Conservation (phyloP, 2,113 vertebrate genomes). For the Rhinoptilus africanus region DNA sequence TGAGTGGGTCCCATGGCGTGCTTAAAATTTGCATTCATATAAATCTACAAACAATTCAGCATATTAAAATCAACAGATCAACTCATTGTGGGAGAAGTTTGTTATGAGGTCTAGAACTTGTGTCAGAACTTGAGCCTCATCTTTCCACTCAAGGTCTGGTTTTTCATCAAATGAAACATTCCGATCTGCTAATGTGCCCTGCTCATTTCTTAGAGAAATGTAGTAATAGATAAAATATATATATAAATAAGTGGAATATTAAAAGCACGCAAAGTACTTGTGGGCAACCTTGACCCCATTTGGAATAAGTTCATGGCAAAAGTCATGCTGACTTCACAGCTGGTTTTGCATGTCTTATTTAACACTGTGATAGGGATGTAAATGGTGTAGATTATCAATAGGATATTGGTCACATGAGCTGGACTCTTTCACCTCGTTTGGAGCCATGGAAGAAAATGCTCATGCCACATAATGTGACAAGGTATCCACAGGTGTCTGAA, state of each 20-base stretch:
- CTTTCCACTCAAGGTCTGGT: background rate
- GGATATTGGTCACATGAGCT: accelerated
- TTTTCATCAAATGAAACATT: background rate
- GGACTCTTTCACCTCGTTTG: background rate
- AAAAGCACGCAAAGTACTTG: background rate
- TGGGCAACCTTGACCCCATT: background rate
- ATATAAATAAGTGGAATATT: background rate
- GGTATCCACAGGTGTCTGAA: background rate
- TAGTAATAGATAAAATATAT: background rate
- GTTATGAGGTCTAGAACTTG: background rate
- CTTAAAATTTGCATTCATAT: background rate
- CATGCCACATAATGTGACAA: background rate
- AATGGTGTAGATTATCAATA: background rate
- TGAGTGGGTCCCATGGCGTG: background rate
- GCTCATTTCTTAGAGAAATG: background rate
- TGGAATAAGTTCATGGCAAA: background rate
- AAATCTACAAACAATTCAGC: background rate
- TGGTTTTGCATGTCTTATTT: background rate
- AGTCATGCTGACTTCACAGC: background rate
- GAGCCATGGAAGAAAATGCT: background rate
- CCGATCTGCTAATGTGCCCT: background rate
- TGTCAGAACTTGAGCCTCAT: background rate
- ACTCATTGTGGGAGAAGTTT: background rate
- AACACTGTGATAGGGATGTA: background rate
- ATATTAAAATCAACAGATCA: background rate